Evolutionary conservation across 35 echinoderm and acorn worm genomes (phyloP), one percentile per base, ranked within the genome.

Genomic region (Eucidaris tribuloides): DNA sequence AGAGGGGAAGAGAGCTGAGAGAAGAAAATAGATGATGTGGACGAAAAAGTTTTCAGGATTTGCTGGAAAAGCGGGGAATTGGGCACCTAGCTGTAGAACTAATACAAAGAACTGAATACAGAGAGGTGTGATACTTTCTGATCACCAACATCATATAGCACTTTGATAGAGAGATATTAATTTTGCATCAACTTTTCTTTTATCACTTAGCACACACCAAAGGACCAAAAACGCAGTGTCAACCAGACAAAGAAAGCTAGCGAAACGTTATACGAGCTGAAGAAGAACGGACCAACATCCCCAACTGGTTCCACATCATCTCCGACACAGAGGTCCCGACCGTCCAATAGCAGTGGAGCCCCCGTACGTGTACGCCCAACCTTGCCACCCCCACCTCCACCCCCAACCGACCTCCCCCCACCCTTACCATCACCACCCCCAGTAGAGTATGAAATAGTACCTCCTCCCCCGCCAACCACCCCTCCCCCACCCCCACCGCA

Each of bases 211-310:
- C 94, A 97, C 71, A 90, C 92, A 62, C 94, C 94, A 3, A 58
- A 86, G 62, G 89, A 97, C 54, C 94, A 97, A 57, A 84, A 84
- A 66, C 80, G 83, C n/a, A 97, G 65, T 11, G 65, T 92, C 14
- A 78, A 83, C 40, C 80, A 81, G 39, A 97, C 90, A 5, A 92
- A 92, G 74, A 97, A 92, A 78, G 94, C 94, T 0, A 97, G 90
- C n/a, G 85, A 97, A 71, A 71, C 82, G 35, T 68, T 92, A 17
- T 83, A 84, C 35, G 85, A 88, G 29, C 65, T 97, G 1, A 85
- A 68, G 54, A 88, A 59, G 65, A 74, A 23, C 79, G 58, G 68
- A 70, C 84, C 68, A 74, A 74, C 68, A 72, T 74, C 68, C 19
- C 68, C 68, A 24, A n/a, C 4, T 3, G 38, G 35, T 5, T 18